Evolutionary conservation across 2,888 invertebrate genomes (phyloP).

Genomic region (Merodon equestris): DNA sequence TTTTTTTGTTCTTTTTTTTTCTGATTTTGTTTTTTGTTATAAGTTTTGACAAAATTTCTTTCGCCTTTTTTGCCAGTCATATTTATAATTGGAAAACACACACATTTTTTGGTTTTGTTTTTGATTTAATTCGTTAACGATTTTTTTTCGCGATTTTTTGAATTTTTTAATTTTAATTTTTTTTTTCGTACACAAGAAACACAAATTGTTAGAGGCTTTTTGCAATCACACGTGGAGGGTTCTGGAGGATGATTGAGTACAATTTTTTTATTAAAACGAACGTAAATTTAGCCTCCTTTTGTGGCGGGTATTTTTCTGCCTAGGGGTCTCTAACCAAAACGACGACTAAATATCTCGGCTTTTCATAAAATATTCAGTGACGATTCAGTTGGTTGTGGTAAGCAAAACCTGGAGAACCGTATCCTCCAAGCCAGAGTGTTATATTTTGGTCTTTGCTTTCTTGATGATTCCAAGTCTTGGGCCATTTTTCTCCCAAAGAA

Average conservation of each 20-base stretch:
- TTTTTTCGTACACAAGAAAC: conserved; percentile 21
- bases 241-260: conserved; percentile 48
- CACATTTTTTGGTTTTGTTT: conserved; percentile 23
- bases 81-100: conserved; percentile 69
- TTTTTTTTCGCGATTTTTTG: conserved; percentile 36
- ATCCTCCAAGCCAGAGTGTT: too few species aligned
- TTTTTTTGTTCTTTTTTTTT: conserved; percentile 66
- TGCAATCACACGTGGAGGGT: conserved; percentile 28
- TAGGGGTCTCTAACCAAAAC: too few species aligned
- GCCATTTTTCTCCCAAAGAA: too few species aligned
- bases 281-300: too few species aligned
- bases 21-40: conserved; percentile 68
- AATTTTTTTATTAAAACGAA: too few species aligned
- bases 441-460: too few species aligned
- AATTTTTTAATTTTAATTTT: conserved; percentile 24
- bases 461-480: too few species aligned
- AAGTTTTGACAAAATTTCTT: conserved; percentile 69
- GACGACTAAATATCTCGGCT: too few species aligned
- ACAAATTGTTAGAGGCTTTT: conserved; percentile 58
- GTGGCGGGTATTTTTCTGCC: too few species aligned
- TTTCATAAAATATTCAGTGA: too few species aligned
- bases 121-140: conserved; percentile 23
- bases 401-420: too few species aligned
- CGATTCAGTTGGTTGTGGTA: too few species aligned
- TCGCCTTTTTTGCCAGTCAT: conserved; percentile 72